Percentiles rank a stretch among this genome's conserved stretches.
phyloP scores from a whole-genome alignment of 2,113 vertebrate species.

The Fukomys damarensis region DNA sequence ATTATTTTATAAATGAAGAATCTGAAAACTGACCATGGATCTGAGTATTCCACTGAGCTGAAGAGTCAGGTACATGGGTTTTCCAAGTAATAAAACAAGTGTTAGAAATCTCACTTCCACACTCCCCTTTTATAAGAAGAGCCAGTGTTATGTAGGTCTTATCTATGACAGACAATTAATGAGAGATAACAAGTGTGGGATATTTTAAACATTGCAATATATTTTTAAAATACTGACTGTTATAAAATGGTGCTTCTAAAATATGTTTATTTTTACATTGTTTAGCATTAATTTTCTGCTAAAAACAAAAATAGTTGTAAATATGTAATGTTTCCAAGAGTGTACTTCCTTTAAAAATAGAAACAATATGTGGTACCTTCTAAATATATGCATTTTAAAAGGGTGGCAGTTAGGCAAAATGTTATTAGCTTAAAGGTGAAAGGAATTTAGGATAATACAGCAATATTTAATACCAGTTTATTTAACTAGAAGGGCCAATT shows the following conservation, averaged over 20 bases:
- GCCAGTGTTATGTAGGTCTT: no score
- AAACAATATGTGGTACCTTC: background rate
- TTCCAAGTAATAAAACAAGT: background rate
- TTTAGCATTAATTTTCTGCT: background rate
- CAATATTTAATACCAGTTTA: background rate
- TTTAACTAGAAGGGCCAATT: background rate
- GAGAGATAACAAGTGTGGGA: background rate
- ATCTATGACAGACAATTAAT: background rate
- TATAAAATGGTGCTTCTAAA: background rate
- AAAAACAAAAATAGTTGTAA: background rate
- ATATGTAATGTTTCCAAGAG: background rate
- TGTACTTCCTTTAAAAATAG: background rate
- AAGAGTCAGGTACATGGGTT: background rate
- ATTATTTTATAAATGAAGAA: background rate
- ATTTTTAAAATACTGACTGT: constrained; percentile 12
- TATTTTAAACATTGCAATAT: background rate
- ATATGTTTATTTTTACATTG: background rate
- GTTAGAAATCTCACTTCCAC: background rate
- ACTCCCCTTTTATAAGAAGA: background rate
- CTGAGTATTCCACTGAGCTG: background rate
- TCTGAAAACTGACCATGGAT: background rate
- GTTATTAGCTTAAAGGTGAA: background rate
- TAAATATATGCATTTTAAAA: background rate
- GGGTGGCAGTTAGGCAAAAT: background rate
- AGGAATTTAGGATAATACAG: background rate